Conservation (phyloP, 2,888 invertebrate genomes). For the Scaptomyza cyrtandrae region DNA sequence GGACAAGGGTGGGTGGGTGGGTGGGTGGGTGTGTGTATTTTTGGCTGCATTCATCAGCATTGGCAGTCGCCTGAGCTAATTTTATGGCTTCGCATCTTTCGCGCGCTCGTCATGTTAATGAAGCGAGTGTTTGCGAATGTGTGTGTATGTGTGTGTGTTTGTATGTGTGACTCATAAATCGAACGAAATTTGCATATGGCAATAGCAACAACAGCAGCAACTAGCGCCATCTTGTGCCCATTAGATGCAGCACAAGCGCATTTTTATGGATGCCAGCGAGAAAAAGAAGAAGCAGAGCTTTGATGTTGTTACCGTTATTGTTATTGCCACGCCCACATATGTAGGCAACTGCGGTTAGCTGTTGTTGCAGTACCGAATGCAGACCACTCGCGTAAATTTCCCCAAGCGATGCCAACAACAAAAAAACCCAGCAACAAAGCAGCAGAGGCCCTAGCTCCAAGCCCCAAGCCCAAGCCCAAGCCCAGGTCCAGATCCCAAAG, state of each 20-base stretch:
- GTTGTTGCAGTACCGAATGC: slow-evolving; percentile 20
- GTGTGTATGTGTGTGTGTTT: slow-evolving; percentile 15
- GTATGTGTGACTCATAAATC: slow-evolving; percentile 60
- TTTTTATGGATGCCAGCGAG: slow-evolving; percentile 56
- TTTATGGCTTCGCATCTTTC: slow-evolving; percentile 72
- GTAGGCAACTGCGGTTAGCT: slow-evolving; percentile 7
- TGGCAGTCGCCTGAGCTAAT: slow-evolving; percentile 68
- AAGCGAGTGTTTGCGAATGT: slow-evolving; percentile 42
- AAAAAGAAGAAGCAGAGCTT: slow-evolving; percentile 19
- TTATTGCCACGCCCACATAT: slow-evolving; percentile 51
- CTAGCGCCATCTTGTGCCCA: slow-evolving; percentile 73
- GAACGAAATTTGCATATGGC: slow-evolving; percentile 75
- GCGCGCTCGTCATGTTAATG: slow-evolving; percentile 75
- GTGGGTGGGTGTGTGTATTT: not conserved
- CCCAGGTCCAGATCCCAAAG: slow-evolving; percentile 17
- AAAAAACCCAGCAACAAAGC: slow-evolving; percentile 2
- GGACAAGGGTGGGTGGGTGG: not conserved
- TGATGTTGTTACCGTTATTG: slow-evolving; percentile 45
- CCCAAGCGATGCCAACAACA: slow-evolving; percentile 70
- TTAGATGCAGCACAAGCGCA: slow-evolving; percentile 40
- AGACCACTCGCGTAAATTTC: slow-evolving; percentile 75
- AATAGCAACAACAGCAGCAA: slow-evolving; percentile 37
- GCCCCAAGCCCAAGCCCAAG: slow-evolving; percentile 11
- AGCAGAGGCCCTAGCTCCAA: slow-evolving; percentile 38
- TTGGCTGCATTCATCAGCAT: slow-evolving; percentile 70